Evolutionary conservation across 92 coral and sea anemone genomes (phyloP), one percentile per base, ranked within the genome.

Genomic region (Galaxea fascicularis): DNA sequence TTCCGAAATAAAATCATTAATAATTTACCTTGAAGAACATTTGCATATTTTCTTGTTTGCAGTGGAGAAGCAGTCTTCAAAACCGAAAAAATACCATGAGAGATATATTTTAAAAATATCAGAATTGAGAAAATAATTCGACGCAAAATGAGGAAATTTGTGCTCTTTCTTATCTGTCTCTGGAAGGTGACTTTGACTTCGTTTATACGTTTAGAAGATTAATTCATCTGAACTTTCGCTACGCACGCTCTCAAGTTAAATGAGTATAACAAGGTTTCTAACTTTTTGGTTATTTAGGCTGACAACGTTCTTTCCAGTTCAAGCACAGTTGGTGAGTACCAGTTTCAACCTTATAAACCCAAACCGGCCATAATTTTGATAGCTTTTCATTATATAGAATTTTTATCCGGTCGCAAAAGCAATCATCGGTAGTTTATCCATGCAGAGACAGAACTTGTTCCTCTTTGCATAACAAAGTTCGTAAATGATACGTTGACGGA

Each of bases 1-100:
- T 9, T 41, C 83, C 35, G 22, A 7, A 30, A 49, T 79, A 79
- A 53, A 53, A 20, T 69, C 18, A 71, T 89, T 78, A 89, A 89
- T 84, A 47, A 89, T 89, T 84, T 89, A 89, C 67, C 30, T 26
- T 56, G 25, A 51, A 45, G 67, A 71, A 35, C 54, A 89, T 89
- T 89, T 70, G 77, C 92, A 89, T 89, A 83, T 72, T 60, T 58
- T 25, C 21, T 49, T 65, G 64, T 81, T 81, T 56, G 77, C 56
- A 31, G 66, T n/a, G 29, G 67, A 28, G 60, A 46, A 65, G 49
- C 45, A 26, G 14, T 21, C 9, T 69, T 52, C n/a, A 17, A 53
- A 27, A 65, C 65, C 35, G 13, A 25, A 30, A 77, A 29, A 71
- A n/a, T 71, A 18, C 45, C 26, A 45, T 46, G 27, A 45, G 22